Base-by-base conservation (phyloP, 2,888 invertebrate genomes). In the Drosophila multiciliata region DNA sequence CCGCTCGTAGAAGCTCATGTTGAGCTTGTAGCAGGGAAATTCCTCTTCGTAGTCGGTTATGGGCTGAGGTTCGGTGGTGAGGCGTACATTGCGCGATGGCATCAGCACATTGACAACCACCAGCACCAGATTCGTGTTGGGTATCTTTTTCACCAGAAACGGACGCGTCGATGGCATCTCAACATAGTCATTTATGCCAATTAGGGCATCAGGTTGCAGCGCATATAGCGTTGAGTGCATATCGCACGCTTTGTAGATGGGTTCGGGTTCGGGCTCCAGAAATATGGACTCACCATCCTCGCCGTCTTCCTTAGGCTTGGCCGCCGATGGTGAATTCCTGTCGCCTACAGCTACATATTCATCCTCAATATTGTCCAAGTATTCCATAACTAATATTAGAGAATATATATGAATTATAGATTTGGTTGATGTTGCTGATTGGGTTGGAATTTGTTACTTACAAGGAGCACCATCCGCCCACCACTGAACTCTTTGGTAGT, bases 71-170 rank as follows among this genome's bases (percentile, higher is more conserved):
- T 92, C 92, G 33, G 95, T 94, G 42, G 93, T 94, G 58, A 94
- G 92, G 59, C 91, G 92, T 53, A 93, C 92, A 74, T 94, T 94
- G 72, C 94, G 94, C 57, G 93, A 91, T 62, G 93, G 93, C 89
- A 90, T 90, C 49, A 91, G 75, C 1, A 94, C 94, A 87, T 96
- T 94, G 6, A 97, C 95, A 17, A 97, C 96, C 54, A 97, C 94
- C 74, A 98, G 93, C 38, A 97, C 90, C 67, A 98, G 93, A 93
- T 98, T 98, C 29, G 97, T 97, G 86, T 96, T 95, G 0, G 95
- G 95, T 42, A 98, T 95, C 88, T 95, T 94, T 78, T 96, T 95
- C 1, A 96, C 95, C 92, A 95, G 96, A 91, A 96, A 97, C 4
- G 95, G 95, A 63, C 95, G 94, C 32, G 94, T 94, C 76, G 93